Evolutionary conservation across 2,113 vertebrate species (phyloP), one percentile per base, ranked within the genome.

Genomic region (Embiotoca jacksoni): DNA sequence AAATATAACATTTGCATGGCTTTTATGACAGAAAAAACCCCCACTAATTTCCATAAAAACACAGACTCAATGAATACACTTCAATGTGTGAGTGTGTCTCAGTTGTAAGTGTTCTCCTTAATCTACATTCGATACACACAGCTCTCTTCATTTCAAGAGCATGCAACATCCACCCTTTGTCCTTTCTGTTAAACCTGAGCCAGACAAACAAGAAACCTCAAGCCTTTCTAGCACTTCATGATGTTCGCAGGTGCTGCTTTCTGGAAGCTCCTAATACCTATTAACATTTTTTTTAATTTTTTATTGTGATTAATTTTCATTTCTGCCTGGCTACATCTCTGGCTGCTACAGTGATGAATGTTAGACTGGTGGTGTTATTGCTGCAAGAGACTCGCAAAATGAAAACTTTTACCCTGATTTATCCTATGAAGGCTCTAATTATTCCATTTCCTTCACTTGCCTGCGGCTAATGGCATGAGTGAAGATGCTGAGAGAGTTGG

Each of bases 131-230:
- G 55, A 49, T 68, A 32, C 15, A 53, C 81, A 59, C 83, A 97
- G 96, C 76, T 97, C 39, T 96, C 90, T 95, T 96, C 82, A 66
- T 95, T 75, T 95, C 95, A 61, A 95, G 96, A 93, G 95, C 95
- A 31, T 95, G 90, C 91, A 96, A 96, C 66, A 95, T 97, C 88
- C 96, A 97, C 23, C 95, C 96, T 1, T 92, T 97, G 68, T 95
- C 96, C 65, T 96, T 96, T 72, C 89, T 97, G 83, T 88, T 97
- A 59, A 97, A 96, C 84, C 86, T 96, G 83, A 93, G 95, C 74
- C 91, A 94, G 33, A 95, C 92, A 50, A 92, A 91, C 75, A 96
- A 92, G 92, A 96, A 96, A 75, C 92, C 95, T 9, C 32, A 81
- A 85, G 92, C 90, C 54, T 94, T 23, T 95, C 39, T 96, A 96